Evolutionary conservation across 2,113 vertebrate species (phyloP), one percentile per base, ranked within the genome.

Genomic region (Aspiorhynchus laticeps): DNA sequence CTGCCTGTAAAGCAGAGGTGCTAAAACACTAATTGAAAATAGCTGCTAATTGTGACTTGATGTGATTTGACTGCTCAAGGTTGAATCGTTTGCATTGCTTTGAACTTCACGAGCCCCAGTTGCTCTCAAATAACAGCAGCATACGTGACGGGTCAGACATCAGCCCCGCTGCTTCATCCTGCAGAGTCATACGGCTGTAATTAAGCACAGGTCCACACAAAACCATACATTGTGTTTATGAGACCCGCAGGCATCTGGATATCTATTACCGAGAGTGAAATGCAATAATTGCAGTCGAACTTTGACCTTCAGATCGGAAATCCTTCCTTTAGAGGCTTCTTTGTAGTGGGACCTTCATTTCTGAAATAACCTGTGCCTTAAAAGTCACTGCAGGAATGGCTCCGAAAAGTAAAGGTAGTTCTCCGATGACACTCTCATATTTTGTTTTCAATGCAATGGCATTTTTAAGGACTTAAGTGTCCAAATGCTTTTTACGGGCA

Each of bases 81-180:
- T 67, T 77, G 46, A 85, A 61, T 71, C 19, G 26, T 87, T 36
- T 59, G 33, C 48, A 41, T 19, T 46, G 26, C 38, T 77, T 6
- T 61, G 71, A 77, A 59, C 38, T 41, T 76, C 69, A 11, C 14
- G 53, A 56, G 75, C 81, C 67, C 3, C n/a, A 33, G n/a, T 46
- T 51, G 84, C n/a, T 71, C 75, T 65, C 28, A 38, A 63, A 65
- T 41, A 56, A 33, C 41, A 24, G 67, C 56, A 19, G 59, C 80
- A 84, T 61, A 84, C 67, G 21, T 63, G 41, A 83, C 65, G 8
- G 73, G 83, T 88, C 83, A 56, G 61, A 65, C 81, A 48, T 85
- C 78, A 81, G 41, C 19, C n/a, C 41, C 31, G 41, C 48, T 56
- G 77, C 19, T 33, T 59, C 17, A 2, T 80, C 75, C 75, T 17